phyloP scores from a whole-genome alignment of 2,113 vertebrate genomes.

The Isurus oxyrinchus region DNA sequence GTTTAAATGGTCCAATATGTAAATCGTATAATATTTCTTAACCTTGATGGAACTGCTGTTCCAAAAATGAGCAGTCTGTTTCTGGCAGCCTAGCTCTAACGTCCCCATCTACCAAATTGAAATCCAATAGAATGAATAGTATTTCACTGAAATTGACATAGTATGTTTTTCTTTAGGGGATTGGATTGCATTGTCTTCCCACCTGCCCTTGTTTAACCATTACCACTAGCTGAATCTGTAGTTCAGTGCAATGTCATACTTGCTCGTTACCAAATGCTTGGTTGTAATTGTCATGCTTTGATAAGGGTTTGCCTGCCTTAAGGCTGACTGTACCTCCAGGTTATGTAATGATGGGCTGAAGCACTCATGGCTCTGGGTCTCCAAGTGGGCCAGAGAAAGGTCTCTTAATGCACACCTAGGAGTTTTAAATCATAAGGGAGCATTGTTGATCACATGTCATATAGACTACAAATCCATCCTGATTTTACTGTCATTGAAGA shows the following conservation, averaged over 20 bases:
- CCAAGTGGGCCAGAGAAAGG: not conserved
- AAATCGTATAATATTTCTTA: constrained; percentile 34
- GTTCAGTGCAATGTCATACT: not conserved
- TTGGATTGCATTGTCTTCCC: not conserved
- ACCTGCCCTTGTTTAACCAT: not conserved
- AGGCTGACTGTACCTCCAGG: not conserved
- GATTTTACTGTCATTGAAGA: not conserved
- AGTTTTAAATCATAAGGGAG: not conserved
- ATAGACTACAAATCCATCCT: not conserved
- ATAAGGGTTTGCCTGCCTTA: not conserved
- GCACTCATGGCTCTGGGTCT: not conserved
- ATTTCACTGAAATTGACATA: not conserved
- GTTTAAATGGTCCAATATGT: constrained; percentile 28
- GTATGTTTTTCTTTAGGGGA: not conserved
- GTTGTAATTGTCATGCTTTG: not conserved
- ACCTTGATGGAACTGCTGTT: not conserved
- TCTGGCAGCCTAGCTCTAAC: too few relatives aligned
- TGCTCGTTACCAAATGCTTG: not conserved
- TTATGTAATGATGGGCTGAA: not conserved
- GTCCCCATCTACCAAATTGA: not conserved
- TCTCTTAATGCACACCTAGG: not conserved
- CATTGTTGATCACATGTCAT: not conserved
- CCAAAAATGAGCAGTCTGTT: not conserved
- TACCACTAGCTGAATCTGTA: not conserved
- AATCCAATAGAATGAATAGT: not conserved